Base-by-base conservation (phyloP, 2,113 vertebrate species). In the Myocastor coypus region DNA sequence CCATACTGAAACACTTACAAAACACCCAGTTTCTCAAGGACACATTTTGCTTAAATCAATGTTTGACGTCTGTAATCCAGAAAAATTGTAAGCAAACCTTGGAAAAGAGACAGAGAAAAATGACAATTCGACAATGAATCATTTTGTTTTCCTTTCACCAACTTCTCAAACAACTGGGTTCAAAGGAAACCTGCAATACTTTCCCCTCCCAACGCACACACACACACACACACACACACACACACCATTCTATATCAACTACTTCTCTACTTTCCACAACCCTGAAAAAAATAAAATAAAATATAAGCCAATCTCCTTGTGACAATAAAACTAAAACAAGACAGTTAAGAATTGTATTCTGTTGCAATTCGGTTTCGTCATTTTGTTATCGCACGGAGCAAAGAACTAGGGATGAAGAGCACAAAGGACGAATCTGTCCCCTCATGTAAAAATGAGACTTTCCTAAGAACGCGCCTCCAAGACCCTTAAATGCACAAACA, bases 101-200 rank as follows among this genome's bases (percentile, higher is more conserved):
- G 89, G 98, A 98, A 98, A 96, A 90, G 98, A 97, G 96, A 94
- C 97, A 82, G 85, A 96, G 96, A 89, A 68, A 97, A 98, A 81
- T 97, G 98, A 96, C 98, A 98, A 98, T 97, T 93, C 97, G 91
- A 98, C 98, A 98, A 98, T 98, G 98, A 98, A 98, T 98, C 97
- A 98, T 85, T 97, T 95, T 98, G 98, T 98, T 98, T 98, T 87
- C 97, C 90, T 98, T 97, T 98, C 97, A 94, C 94, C 93, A 94
- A 98, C 98, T 98, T 96, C 98, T 97, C 80, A 77, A 97, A 78
- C 97, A 96, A 97, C 63, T 97, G 93, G 83, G 97, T 98, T 96
- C 97, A 94, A 96, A 95, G 34, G 92, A 96, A 97, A 95, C 94
- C 96, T 97, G 84, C 90, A 83, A 83, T 59, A 95, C 40, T 94